Evolutionary conservation across 2,113 vertebrate genomes (phyloP).

Genomic region (Otocyon megalotis): DNA sequence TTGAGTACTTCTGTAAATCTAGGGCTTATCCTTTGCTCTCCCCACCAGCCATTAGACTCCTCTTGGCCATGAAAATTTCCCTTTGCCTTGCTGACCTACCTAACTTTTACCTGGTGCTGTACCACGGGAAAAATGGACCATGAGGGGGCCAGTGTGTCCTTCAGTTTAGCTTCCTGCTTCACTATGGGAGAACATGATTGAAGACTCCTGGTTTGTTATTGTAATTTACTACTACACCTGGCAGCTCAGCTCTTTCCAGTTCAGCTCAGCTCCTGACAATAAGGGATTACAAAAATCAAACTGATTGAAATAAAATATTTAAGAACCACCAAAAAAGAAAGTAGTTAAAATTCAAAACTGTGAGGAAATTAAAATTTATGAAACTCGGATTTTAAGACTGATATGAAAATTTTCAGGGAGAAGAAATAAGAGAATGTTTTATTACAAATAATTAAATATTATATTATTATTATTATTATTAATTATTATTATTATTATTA

Average conservation of each 20-base stretch:
- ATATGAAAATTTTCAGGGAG: neutral
- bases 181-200: neutral
- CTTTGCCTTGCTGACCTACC: neutral
- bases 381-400: neutral
- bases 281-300: neutral
- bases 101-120: rapidly evolving
- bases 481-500: neutral
- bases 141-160: neutral
- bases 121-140: too few relatives aligned
- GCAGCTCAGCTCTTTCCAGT: neutral
- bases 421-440: neutral
- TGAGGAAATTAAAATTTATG: neutral
- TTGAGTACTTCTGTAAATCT: neutral
- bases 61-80: neutral
- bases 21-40: neutral
- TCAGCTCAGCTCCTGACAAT: neutral
- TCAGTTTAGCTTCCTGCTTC: neutral
- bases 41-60: neutral
- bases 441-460: neutral
- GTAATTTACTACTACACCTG: neutral
- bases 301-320: neutral
- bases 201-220: neutral
- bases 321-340: neutral
- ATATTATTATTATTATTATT: too few relatives aligned
- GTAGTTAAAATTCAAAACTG: neutral